A percentile compares a stretch with the other conserved stretches of the same genome.
phyloP scores from a whole-genome alignment of 2,888 invertebrate species.

The Drosophila tanythrix region DNA sequence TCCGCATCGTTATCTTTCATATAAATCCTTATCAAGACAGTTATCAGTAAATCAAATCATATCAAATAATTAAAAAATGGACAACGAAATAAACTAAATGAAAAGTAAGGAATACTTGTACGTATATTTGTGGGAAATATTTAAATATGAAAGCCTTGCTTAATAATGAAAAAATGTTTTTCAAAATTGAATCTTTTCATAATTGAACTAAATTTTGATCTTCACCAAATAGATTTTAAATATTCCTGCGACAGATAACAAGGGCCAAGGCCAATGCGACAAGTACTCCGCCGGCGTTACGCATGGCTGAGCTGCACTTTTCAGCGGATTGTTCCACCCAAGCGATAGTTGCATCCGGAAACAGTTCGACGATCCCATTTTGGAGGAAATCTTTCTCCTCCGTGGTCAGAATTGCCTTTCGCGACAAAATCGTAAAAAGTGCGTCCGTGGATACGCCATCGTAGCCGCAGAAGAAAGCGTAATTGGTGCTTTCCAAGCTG shows the following conservation, averaged over 20 bases:
- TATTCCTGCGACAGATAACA: not conserved
- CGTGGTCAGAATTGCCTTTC: constrained; percentile 2
- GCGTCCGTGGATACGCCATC: accelerated
- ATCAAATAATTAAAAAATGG: no score
- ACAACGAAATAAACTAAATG: no score
- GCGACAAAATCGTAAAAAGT: constrained; percentile 12
- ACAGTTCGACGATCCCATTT: not conserved
- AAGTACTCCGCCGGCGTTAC: not conserved
- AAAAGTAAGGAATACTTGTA: not conserved
- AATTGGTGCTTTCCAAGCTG: not conserved
- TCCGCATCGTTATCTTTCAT: not conserved
- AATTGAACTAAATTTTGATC: not conserved
- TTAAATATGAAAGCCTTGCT: not conserved
- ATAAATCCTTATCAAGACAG: not conserved
- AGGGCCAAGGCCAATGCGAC: constrained; percentile 21
- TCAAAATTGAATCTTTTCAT: not conserved
- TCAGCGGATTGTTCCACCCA: constrained; percentile 20
- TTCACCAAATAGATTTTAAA: not conserved
- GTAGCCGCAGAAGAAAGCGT: constrained; percentile 22
- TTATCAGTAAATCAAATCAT: not conserved
- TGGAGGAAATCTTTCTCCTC: not conserved
- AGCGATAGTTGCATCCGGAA: not conserved
- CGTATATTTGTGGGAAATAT: not conserved
- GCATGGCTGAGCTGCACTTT: constrained; percentile 12
- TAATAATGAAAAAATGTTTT: not conserved